phyloP scores from a whole-genome alignment of 2,888 invertebrate genomes.

The Proisotoma minuta region DNA sequence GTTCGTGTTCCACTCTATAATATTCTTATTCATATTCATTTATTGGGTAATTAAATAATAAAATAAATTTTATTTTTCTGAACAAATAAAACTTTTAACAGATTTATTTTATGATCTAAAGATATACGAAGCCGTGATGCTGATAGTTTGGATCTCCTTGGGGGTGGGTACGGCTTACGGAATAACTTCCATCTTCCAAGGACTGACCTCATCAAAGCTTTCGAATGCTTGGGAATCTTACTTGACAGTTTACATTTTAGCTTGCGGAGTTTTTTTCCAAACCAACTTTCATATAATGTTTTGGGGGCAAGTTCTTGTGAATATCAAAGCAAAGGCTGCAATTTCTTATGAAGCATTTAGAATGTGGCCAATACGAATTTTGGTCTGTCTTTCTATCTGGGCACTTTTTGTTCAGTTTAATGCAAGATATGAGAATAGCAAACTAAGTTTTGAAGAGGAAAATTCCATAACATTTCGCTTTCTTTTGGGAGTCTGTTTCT shows the following conservation, averaged over 20 bases:
- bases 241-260: constrained; percentile 1
- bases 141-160: constrained; percentile 1
- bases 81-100: neutral
- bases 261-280: neutral
- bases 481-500: neutral
- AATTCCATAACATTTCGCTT: neutral
- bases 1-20: neutral
- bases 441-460: neutral
- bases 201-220: neutral
- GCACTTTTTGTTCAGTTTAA: neutral
- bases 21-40: neutral
- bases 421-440: neutral
- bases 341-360: neutral
- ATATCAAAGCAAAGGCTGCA: neutral
- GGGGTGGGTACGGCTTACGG: neutral
- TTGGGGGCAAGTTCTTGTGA: neutral
- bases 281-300: constrained; percentile 1
- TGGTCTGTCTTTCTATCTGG: neutral
- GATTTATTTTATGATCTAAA: neutral
- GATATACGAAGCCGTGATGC: neutral
- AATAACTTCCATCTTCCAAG: neutral
- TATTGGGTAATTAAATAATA: neutral
- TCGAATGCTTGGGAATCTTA: constrained; percentile 1
- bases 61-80: neutral
- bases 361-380: neutral